Evolutionary conservation across 37 sponge, comb jelly and placozoan genomes (phyloP).

Genomic region (Aplysina aerophoba): DNA sequence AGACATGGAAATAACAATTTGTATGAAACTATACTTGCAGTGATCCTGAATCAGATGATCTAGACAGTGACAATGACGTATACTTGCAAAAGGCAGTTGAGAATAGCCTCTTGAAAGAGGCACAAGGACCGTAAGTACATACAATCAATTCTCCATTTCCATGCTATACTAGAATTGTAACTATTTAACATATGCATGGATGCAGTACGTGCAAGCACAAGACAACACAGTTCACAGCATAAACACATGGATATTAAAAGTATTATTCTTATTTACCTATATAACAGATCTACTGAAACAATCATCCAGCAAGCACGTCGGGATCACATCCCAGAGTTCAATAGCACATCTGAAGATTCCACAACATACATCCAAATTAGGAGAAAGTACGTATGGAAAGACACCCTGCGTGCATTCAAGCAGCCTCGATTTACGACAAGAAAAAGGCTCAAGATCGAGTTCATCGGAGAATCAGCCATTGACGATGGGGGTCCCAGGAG

Average conservation of each 20-base stretch:
- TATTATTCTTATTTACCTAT: too few species aligned
- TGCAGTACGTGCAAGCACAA: too few species aligned
- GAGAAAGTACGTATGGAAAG: not conserved
- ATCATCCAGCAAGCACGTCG: not conserved
- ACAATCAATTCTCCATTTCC: not conserved
- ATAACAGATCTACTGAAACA: constrained; percentile 4
- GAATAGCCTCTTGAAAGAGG: constrained; percentile 19
- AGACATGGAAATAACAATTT: not conserved
- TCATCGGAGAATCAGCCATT: constrained; percentile 1
- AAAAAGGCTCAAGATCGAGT: constrained; percentile 14
- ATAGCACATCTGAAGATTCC: constrained; percentile 15
- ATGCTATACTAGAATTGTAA: not conserved
- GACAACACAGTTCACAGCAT: too few species aligned
- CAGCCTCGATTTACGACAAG: not conserved
- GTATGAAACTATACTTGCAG: constrained; percentile 4
- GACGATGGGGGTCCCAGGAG: constrained; percentile 20
- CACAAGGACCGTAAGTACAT: constrained; percentile 24
- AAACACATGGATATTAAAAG: too few species aligned
- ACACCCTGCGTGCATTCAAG: constrained; percentile 14
- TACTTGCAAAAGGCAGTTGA: constrained; percentile 1
- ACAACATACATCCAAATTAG: constrained; percentile 10
- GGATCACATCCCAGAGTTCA: not conserved
- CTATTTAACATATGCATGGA: not conserved
- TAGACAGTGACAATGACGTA: constrained; percentile 5
- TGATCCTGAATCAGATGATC: constrained; percentile 30